phyloP scores from a whole-genome alignment of 2,797 vertebrate genomes.

The Artibeus lituratus region DNA sequence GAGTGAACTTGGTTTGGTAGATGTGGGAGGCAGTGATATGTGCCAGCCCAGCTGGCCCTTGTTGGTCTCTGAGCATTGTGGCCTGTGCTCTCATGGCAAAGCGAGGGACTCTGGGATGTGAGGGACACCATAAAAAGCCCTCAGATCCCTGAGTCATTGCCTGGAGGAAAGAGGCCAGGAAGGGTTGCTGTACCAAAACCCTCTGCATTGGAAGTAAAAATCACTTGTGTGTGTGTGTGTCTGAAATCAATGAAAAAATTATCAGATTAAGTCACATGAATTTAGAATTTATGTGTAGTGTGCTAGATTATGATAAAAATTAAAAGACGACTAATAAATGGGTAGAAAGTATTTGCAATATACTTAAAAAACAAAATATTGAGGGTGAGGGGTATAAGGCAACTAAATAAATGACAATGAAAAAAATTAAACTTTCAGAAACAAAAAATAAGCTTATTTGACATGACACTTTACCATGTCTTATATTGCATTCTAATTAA shows the following conservation, averaged over 20 bases:
- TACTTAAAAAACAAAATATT: neutral
- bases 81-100: neutral
- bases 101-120: neutral
- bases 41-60: neutral
- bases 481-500: neutral
- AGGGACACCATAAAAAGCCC: neutral
- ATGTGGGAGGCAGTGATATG: neutral
- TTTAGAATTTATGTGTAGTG: neutral
- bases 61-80: neutral
- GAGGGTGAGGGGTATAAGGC: too few relatives aligned
- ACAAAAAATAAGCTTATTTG: neutral
- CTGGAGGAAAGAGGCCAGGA: neutral
- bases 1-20: neutral
- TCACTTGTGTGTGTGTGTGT: neutral
- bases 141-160: neutral
- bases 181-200: neutral
- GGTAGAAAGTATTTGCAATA: neutral
- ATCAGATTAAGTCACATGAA: neutral
- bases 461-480: neutral
- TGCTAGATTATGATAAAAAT: neutral
- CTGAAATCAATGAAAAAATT: neutral
- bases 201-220: neutral
- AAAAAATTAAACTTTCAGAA: too few relatives aligned
- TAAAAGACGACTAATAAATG: neutral
- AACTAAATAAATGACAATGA: too few relatives aligned